phyloP scores from a whole-genome alignment of 2,797 vertebrate genomes.

The Anguilla anguilla region DNA sequence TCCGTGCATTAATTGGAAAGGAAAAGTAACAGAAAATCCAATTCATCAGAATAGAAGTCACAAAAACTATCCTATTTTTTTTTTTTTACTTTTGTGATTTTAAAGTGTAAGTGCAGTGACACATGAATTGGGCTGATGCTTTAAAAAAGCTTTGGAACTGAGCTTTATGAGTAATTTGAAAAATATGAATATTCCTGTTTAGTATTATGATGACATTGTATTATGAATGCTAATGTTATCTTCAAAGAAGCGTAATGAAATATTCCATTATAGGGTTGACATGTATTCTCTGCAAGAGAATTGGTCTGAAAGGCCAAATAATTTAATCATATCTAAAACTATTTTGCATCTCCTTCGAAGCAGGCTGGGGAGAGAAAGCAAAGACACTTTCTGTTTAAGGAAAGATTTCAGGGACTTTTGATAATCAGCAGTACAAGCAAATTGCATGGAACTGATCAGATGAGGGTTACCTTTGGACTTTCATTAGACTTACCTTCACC shows the following conservation, averaged over 20 bases:
- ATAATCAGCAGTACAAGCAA: slow-evolving; percentile 16
- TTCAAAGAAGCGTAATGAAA: background rate
- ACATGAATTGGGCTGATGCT: background rate
- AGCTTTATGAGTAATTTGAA: background rate
- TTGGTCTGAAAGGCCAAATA: background rate
- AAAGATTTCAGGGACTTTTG: slow-evolving; percentile 23
- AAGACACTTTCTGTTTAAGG: background rate
- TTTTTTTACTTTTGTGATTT: background rate
- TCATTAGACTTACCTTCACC: slow-evolving; percentile 13
- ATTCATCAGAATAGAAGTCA: slow-evolving; percentile 21
- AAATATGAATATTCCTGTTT: slow-evolving; percentile 1
- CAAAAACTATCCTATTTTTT: background rate
- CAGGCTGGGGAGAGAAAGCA: background rate
- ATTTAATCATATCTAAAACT: slow-evolving; percentile 14
- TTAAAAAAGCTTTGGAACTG: background rate
- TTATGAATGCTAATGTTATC: slow-evolving; percentile 5
- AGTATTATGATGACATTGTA: background rate
- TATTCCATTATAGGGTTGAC: background rate
- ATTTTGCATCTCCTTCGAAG: slow-evolving; percentile 17
- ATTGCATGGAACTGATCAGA: slow-evolving; percentile 32
- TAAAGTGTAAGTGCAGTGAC: background rate
- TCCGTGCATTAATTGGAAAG: background rate
- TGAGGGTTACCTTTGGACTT: slow-evolving; percentile 12
- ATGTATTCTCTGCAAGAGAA: slow-evolving; percentile 3
- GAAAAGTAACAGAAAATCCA: background rate